phyloP scores from a whole-genome alignment of 2,113 vertebrate species.

The Dermatemys mawii region DNA sequence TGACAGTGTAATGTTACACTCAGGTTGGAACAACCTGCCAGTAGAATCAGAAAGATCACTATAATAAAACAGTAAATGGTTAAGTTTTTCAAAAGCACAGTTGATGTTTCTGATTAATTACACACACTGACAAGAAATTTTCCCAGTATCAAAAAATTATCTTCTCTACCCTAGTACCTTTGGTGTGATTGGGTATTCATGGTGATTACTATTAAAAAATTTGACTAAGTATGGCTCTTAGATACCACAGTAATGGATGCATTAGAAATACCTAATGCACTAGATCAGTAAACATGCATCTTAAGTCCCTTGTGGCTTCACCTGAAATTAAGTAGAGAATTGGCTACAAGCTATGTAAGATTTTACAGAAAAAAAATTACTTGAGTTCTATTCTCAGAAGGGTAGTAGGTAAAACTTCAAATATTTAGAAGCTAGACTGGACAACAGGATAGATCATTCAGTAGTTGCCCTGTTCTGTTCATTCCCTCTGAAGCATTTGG shows the following conservation, averaged over 20 bases:
- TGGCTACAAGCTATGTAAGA: not conserved
- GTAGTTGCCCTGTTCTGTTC: not conserved
- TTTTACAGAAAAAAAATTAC: not conserved
- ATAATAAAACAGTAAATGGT: not conserved
- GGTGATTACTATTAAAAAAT: not conserved
- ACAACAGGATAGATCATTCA: not conserved
- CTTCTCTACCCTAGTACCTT: not conserved
- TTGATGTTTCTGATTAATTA: not conserved
- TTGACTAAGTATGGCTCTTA: not conserved
- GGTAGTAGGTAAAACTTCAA: not conserved
- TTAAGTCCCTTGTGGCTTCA: no score
- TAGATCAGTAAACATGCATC: not conserved
- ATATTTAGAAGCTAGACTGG: not conserved
- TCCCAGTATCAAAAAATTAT: not conserved
- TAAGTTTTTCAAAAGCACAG: not conserved
- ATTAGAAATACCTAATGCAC: not conserved
- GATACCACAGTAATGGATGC: not conserved
- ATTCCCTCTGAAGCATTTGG: not conserved
- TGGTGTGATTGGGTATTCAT: not conserved
- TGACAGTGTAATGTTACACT: not conserved
- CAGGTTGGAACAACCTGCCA: constrained; percentile 45
- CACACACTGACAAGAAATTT: not conserved
- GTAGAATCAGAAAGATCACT: constrained; percentile 35
- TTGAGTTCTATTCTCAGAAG: not conserved
- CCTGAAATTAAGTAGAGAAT: not conserved